Percentiles rank a stretch among this genome's conserved stretches.
These are phyloP conservation scores for Enteromius anoplus DNA, from an alignment of 2,797 vertebrate genomes.

Conservation along the genomic window DNA sequence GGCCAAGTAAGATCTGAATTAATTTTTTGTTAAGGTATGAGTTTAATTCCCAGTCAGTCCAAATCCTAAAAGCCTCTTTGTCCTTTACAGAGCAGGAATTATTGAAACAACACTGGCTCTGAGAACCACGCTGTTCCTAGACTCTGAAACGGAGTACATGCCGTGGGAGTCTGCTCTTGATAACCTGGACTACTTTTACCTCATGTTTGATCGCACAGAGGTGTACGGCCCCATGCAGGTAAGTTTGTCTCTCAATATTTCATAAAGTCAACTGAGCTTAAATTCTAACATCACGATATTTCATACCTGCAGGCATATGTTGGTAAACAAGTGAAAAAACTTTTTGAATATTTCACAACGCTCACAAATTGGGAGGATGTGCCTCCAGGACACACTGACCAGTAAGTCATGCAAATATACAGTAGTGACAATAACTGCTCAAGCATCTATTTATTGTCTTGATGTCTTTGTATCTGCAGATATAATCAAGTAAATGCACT, in stretches of 20 bases:
- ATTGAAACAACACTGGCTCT: constrained; percentile 78
- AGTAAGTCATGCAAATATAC: constrained; percentile 69
- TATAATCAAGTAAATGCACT: constrained; percentile 87
- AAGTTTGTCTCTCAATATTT: constrained; percentile 4
- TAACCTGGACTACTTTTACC: constrained; percentile 85
- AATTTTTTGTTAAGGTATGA: neutral
- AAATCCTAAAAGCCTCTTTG: neutral
- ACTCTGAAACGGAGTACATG: constrained; percentile 76
- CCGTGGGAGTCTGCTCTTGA: constrained; percentile 86
- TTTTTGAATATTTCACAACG: constrained; percentile 57
- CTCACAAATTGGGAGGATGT: constrained; percentile 64
- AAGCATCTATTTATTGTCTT: neutral
- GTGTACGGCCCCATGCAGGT: constrained; percentile 89
- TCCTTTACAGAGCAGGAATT: constrained; percentile 75
- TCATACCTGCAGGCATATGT: constrained; percentile 77
- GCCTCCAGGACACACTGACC: constrained; percentile 73
- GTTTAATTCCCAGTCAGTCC: neutral
- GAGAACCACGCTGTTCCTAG: constrained; percentile 83
- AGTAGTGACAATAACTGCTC: neutral
- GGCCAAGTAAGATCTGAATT: constrained; percentile 81
- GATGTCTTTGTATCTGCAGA: constrained; percentile 68
- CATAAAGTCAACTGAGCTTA: neutral
- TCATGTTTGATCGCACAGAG: constrained; percentile 92
- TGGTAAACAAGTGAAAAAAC: no score
- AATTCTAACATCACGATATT: neutral